Evolutionary conservation across 2,888 invertebrate species (phyloP), one percentile per base, ranked within the genome.

Genomic region (Diabrotica balteata): DNA sequence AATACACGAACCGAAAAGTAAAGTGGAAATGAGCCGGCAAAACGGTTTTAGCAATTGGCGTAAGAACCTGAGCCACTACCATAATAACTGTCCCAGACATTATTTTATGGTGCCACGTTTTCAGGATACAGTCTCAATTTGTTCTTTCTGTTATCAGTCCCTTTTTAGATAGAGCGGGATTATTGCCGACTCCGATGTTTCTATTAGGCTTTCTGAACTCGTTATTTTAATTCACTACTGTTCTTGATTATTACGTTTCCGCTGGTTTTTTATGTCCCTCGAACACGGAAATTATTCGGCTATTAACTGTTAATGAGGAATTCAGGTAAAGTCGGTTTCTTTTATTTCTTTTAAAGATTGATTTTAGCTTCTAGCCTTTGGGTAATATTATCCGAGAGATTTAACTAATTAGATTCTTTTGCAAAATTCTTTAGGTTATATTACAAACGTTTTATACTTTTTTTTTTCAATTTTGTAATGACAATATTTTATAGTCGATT

Each of bases 11-110:
- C 32, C 42, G 45, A 9, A 49, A 50, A 58, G 58, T 22, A 58
- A 63, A 63, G 64, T 64, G 64, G 64, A 58, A 64, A 64, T 58
- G 64, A 64, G 54, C 64, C 64, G 52, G 45, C 58, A 64, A 63
- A 64, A 64, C 58, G 64, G 50, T 64, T 63, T 55, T 43, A 59
- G 59, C 60, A 66, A 60, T 60, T 66, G 58, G 43, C 45, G 53
- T 62, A 66, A 68, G 65, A 69, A 69, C 65, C 68, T 67, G 58
- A 67, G 60, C 60, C 66, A 66, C 63, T 49, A 59, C 66, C 64
- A 71, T 72, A 74, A 73, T 73, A 72, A 74, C 72, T 67, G 75
- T 74, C 73, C 66, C 58, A 60, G 66, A 68, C 73, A 73, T 75
- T 72, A 73, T 66, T 75, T 74, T 74, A 75, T 72, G 58, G n/a